Evolutionary conservation across 2,888 invertebrate genomes (phyloP).

Genomic region (Malthinus seriepunctatus): DNA sequence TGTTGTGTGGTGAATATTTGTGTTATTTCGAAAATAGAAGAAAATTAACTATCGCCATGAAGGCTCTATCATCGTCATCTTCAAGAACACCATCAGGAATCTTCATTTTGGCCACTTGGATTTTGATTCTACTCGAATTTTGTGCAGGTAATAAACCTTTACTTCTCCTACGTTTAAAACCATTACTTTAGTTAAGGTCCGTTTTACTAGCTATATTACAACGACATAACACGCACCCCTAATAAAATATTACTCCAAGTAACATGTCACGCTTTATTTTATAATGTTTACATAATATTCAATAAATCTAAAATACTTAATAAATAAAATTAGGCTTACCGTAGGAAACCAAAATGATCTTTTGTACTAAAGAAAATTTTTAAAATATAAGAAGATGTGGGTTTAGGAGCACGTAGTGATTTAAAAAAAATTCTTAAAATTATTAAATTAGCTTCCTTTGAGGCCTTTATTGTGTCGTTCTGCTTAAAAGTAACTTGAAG

Average conservation of each 20-base stretch:
- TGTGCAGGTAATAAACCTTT: conserved; percentile 41
- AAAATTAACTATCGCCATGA: conserved; percentile 37
- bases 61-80: conserved; percentile 37
- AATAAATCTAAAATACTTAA: conserved; percentile 5
- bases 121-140: conserved; percentile 45
- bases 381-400: no score
- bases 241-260: conserved; percentile 20
- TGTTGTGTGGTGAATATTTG: conserved; percentile 40
- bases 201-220: conserved; percentile 23
- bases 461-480: no score
- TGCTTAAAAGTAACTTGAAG: no score
- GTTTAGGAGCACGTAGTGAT: no score
- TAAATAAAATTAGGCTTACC: not conserved
- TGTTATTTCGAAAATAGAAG: conserved; percentile 31
- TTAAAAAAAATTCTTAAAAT: no score
- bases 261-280: conserved; percentile 11
- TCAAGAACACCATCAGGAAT: conserved; percentile 43
- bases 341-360: no score
- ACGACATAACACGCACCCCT: conserved; percentile 10
- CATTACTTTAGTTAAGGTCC: conserved; percentile 17
- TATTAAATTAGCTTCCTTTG: no score
- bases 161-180: conserved; percentile 17
- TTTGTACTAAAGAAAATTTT: no score
- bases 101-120: conserved; percentile 44
- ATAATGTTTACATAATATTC: conserved; percentile 15